These are phyloP conservation scores for Ispidina picta DNA, from an alignment of 2,797 vertebrate genomes.

Conservation along the genomic window DNA sequence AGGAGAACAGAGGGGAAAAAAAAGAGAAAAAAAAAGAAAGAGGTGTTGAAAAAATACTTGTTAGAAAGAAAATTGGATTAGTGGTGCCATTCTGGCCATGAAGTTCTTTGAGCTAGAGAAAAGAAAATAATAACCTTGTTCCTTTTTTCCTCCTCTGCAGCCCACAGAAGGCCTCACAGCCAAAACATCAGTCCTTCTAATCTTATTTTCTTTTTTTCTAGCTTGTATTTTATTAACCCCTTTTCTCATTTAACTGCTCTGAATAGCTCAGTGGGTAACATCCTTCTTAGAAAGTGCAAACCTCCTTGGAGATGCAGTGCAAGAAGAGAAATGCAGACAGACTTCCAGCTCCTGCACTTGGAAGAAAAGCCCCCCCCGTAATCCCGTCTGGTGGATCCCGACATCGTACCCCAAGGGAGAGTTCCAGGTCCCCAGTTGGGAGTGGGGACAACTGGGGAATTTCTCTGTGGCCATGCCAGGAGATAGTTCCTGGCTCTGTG, in stretches of 20 bases:
- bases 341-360: slow-evolving; percentile 32
- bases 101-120: slow-evolving; percentile 60
- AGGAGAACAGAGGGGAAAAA: background rate
- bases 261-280: slow-evolving; percentile 82
- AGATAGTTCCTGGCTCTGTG: background rate
- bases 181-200: slow-evolving; percentile 74
- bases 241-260: slow-evolving; percentile 79
- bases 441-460: slow-evolving; percentile 36
- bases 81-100: slow-evolving; percentile 69
- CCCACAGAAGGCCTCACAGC: slow-evolving; percentile 67
- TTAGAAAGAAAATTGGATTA: slow-evolving; percentile 77
- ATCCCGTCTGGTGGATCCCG: slow-evolving; percentile 68
- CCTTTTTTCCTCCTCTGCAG: slow-evolving; percentile 24
- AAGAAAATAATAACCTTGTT: slow-evolving; percentile 76
- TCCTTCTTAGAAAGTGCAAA: slow-evolving; percentile 76
- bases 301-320: slow-evolving; percentile 73
- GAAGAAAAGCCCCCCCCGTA: slow-evolving; percentile 72
- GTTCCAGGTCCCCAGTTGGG: slow-evolving; percentile 40
- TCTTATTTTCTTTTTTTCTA: slow-evolving; percentile 77
- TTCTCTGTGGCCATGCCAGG: slow-evolving; percentile 1
- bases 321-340: slow-evolving; percentile 72
- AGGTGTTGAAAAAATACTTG: slow-evolving; percentile 71
- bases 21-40: background rate
- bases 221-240: slow-evolving; percentile 79
- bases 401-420: slow-evolving; percentile 24